Evolutionary conservation across 1,140 invertebrate genomes (phyloP).

Genomic region (Diachasma alloeum): DNA sequence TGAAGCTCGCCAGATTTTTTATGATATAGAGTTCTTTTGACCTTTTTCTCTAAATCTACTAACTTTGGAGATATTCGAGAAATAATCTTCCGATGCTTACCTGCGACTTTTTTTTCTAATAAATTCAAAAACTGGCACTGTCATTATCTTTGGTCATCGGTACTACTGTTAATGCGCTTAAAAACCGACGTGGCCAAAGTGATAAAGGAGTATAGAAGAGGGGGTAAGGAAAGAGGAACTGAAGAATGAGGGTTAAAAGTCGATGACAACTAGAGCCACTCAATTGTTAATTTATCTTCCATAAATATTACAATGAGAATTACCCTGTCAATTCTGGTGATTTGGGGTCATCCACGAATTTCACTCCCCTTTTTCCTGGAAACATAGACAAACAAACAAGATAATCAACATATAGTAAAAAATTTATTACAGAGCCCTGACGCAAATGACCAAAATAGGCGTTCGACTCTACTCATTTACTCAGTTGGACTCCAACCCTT

Average conservation of each 20-base stretch:
- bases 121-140: neutral
- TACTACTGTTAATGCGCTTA: neutral
- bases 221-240: neutral
- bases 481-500: neutral
- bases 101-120: no score
- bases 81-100: no score
- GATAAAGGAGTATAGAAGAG: neutral
- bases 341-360: conserved; percentile 42
- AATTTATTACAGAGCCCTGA: neutral
- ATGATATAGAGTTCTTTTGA: no score
- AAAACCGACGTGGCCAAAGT: neutral
- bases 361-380: conserved; percentile 15
- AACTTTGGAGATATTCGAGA: no score
- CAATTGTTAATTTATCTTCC: conserved; percentile 7
- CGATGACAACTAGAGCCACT: conserved; percentile 31
- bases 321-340: conserved; percentile 51
- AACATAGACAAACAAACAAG: conserved; percentile 42
- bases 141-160: neutral
- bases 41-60: no score
- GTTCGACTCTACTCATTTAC: neutral
- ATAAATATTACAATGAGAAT: neutral
- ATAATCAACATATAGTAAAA: conserved; percentile 19
- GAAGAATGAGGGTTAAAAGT: neutral
- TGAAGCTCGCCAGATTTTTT: no score
- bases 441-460: neutral